Percentiles rank a stretch among this genome's conserved stretches.
These are phyloP conservation scores for Montipora cactus DNA, from an alignment of 64 coral and sea anemone genomes.

Conservation along the genomic window DNA sequence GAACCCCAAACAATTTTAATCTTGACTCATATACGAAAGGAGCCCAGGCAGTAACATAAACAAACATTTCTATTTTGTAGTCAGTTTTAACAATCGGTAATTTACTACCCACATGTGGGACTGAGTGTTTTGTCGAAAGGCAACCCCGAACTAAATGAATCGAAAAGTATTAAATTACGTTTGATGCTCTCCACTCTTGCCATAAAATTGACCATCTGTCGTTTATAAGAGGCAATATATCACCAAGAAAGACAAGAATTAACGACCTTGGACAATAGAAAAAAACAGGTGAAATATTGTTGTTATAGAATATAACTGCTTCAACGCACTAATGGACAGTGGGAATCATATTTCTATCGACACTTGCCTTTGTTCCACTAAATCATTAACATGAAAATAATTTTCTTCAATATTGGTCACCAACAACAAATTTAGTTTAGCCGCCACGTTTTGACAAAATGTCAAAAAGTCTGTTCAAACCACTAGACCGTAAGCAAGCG, in stretches of 20 bases:
- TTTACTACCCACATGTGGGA: not conserved
- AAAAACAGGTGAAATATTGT: conserved; percentile 13
- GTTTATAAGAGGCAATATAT: not conserved
- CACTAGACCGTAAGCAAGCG: no score
- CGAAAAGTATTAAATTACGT: not conserved
- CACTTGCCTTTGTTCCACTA: not conserved
- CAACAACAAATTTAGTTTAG: not conserved
- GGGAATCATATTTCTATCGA: no score
- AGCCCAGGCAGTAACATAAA: not conserved
- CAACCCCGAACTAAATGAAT: not conserved
- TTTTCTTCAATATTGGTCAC: not conserved
- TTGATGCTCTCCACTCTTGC: no score
- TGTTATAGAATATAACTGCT: not conserved
- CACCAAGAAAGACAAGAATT: not conserved
- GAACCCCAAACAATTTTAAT: not conserved
- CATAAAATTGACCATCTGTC: not conserved
- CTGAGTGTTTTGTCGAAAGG: not conserved
- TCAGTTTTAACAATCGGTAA: not conserved
- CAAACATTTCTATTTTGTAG: not conserved
- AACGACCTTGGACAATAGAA: not conserved
- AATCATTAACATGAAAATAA: not conserved
- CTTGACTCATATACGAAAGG: not conserved
- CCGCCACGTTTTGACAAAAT: not conserved
- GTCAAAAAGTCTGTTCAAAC: no score
- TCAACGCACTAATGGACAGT: not conserved